Evolutionary conservation across 2,888 invertebrate species (phyloP).

Genomic region (Sicus ferrugineus): DNA sequence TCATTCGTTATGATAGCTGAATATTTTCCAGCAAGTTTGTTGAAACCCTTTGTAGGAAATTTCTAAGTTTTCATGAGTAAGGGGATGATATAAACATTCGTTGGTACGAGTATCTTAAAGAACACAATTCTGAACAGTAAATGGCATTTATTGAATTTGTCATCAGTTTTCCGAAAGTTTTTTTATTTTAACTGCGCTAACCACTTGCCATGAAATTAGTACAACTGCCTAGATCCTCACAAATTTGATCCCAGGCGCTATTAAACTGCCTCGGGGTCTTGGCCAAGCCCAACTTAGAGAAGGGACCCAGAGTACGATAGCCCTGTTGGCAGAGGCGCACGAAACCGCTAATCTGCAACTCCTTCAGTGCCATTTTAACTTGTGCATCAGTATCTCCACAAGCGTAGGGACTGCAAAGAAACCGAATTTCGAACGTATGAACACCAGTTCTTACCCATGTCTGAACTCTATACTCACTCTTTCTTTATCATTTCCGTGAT

Average conservation of each 20-base stretch:
- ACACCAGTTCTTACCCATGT: not conserved
- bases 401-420: slow-evolving; percentile 51
- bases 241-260: slow-evolving; percentile 55
- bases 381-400: slow-evolving; percentile 60
- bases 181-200: no score
- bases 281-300: slow-evolving; percentile 56
- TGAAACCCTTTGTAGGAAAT: no score
- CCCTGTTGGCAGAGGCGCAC: slow-evolving; percentile 53
- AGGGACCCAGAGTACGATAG: slow-evolving; percentile 61
- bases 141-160: no score
- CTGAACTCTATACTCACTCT: slow-evolving; percentile 50
- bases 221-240: slow-evolving; percentile 53
- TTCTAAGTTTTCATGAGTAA: no score
- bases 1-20: no score
- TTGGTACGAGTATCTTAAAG: no score
- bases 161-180: no score
- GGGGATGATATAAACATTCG: no score
- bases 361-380: slow-evolving; percentile 56
- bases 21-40: no score
- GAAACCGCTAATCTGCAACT: slow-evolving; percentile 54
- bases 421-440: not conserved
- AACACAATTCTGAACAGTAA: no score
- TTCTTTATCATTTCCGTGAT: slow-evolving; percentile 56
- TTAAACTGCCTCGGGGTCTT: slow-evolving; percentile 54
- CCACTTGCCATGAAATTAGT: no score